phyloP scores from a whole-genome alignment of 2,797 vertebrate genomes.

The Labroides dimidiatus region DNA sequence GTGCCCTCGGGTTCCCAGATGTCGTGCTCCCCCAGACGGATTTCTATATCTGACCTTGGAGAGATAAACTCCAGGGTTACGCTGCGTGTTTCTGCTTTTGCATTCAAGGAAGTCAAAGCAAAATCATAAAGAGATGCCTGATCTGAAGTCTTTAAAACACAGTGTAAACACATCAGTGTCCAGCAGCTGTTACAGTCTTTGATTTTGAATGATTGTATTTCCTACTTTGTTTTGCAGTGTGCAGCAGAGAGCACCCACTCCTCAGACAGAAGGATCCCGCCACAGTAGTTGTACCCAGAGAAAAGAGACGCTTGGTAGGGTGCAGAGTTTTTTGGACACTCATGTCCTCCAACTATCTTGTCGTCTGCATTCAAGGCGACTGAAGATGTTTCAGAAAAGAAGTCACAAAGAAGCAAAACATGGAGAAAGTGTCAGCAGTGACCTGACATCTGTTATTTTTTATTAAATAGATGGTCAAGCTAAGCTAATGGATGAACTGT shows the following conservation, averaged over 20 bases:
- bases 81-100: neutral
- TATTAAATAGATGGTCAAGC: neutral
- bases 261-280: constrained; percentile 82
- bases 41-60: constrained; percentile 71
- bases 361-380: constrained; percentile 73
- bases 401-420: neutral
- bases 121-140: neutral
- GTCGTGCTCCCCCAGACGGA: constrained; percentile 84
- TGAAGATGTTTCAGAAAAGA: constrained; percentile 29
- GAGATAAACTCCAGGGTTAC: neutral
- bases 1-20: constrained; percentile 73
- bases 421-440: neutral
- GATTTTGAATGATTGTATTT: neutral
- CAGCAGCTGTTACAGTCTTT: neutral
- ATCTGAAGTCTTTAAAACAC: neutral
- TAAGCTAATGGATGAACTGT: constrained; percentile 1
- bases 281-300: constrained; percentile 84
- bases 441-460: neutral
- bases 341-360: constrained; percentile 87
- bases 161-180: neutral
- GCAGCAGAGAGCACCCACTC: constrained; percentile 88
- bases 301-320: constrained; percentile 88
- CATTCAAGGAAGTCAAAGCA: neutral
- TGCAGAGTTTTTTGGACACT: constrained; percentile 77
- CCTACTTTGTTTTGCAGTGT: constrained; percentile 85